Evolutionary conservation across 1,140 invertebrate genomes (phyloP).

Genomic region (Episyrphus balteatus): DNA sequence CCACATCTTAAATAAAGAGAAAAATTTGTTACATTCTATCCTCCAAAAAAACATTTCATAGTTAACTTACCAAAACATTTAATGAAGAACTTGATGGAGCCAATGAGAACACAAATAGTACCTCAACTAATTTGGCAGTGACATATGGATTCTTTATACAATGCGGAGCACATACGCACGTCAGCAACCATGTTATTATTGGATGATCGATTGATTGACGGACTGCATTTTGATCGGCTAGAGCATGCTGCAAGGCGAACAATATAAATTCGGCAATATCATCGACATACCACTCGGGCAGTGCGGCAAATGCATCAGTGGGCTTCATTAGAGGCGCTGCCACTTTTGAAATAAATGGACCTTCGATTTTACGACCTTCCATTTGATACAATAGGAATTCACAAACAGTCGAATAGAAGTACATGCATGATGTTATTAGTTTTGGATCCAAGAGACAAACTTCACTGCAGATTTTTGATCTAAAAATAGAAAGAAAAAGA

Average conservation of each 20-base stretch:
- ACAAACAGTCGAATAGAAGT: conserved; percentile 78
- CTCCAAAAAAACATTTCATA: conserved; percentile 10
- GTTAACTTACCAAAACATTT: conserved; percentile 38
- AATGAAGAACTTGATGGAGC: conserved; percentile 43
- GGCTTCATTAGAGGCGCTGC: conserved; percentile 47
- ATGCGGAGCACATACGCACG: conserved; percentile 79
- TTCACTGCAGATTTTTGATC: conserved; percentile 79
- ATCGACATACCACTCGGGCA: conserved; percentile 95
- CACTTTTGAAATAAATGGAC: conserved; percentile 33
- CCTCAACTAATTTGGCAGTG: conserved; percentile 88
- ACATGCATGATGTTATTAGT: conserved; percentile 63
- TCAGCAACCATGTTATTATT: conserved; percentile 77
- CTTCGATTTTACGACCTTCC: conserved; percentile 38
- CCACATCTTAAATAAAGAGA: conserved; percentile 51
- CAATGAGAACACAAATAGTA: conserved; percentile 85
- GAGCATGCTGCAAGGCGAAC: conserved; percentile 78
- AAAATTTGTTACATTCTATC: conserved; percentile 5
- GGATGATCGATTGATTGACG: conserved; percentile 68
- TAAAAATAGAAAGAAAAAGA: conserved; percentile 31
- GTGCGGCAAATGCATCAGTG: conserved; percentile 67
- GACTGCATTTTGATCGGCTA: conserved; percentile 65
- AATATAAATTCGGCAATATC: conserved; percentile 92
- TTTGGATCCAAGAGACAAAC: conserved; percentile 73
- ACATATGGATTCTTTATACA: conserved; percentile 93
- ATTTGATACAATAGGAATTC: conserved; percentile 61